Conservation (phyloP, 2,797 vertebrate genomes). For the Myotis pilosus region DNA sequence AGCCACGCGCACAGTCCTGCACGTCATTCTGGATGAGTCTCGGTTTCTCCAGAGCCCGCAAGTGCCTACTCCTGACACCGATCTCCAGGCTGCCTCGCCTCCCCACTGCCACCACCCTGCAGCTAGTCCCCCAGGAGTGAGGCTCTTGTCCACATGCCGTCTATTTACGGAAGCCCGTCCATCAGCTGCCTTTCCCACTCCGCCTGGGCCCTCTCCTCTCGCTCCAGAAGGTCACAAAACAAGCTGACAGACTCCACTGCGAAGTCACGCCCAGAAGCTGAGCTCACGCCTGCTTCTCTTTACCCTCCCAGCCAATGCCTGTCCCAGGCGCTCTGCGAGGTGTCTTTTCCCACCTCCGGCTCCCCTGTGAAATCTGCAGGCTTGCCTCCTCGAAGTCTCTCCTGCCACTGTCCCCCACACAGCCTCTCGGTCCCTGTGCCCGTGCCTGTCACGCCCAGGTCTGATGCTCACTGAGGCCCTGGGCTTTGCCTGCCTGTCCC, state of each 20-base stretch:
- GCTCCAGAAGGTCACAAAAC: not conserved
- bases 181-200: not conserved
- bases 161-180: not conserved
- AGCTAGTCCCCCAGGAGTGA: too few relatives aligned
- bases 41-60: not conserved
- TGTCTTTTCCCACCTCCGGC: fast-evolving
- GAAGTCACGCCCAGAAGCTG: fast-evolving
- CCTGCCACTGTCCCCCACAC: not conserved
- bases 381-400: not conserved
- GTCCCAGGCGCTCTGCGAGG: fast-evolving
- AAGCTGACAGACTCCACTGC: not conserved
- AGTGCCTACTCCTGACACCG: fast-evolving
- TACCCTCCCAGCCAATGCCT: fast-evolving
- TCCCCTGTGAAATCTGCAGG: not conserved
- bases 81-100: not conserved
- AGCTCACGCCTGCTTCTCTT: not conserved
- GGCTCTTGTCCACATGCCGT: fast-evolving
- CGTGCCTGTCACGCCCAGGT: too few relatives aligned
- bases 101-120: fast-evolving
- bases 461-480: too few relatives aligned
- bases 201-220: fast-evolving
- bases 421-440: not conserved
- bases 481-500: too few relatives aligned
- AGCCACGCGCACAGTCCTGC: fast-evolving
- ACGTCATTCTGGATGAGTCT: fast-evolving